Base-by-base conservation (phyloP, 2,888 invertebrate genomes). In the Philaethria dido region DNA sequence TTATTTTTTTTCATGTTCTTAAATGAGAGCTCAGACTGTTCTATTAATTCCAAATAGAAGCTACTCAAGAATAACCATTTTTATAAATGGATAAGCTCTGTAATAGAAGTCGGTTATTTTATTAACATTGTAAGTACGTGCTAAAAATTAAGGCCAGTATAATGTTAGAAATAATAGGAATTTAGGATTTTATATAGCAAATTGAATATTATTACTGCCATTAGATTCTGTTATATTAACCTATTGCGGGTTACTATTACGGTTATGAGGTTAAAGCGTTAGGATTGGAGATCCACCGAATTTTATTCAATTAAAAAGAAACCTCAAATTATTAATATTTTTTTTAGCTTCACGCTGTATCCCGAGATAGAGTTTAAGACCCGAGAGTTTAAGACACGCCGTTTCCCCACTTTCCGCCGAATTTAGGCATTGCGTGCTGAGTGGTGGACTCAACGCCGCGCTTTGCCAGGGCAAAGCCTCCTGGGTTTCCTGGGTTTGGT, bases 61-160 rank as follows among this genome's bases (percentile, higher is more conserved):
- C 52, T 13, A 39, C 39, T 39, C 9, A 55, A 22, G 39, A 22
- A 55, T 57, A 57, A 39, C 42, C 22, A 25, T 57, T 25, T n/a
- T 57, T 13, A 33, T 29, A 60, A 60, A 29, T 60, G 29, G 13
- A 39, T 59, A 44, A 60, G 44, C 33, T 60, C 18, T 13, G 29
- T 60, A 29, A 45, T 45, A 60, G 60, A 60, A 60, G 45, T 45
- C 44, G 60, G 25, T 60, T 60, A 60, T 33, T 60, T 45, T 45
- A 60, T 45, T 60, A 60, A 60, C 25, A 60, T 45, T 60, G 33
- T 45, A 60, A 60, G 60, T 60, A 60, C 60, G 60, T 60, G 60
- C 45, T 60, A 60, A 60, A 60, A 60, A 60, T 60, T 60, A 60
- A 60, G 16, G 45, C 14, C 45, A 29, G 45, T 60, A 57, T 57